Conservation (phyloP, 2,888 invertebrate genomes). For the Nezara viridula region DNA sequence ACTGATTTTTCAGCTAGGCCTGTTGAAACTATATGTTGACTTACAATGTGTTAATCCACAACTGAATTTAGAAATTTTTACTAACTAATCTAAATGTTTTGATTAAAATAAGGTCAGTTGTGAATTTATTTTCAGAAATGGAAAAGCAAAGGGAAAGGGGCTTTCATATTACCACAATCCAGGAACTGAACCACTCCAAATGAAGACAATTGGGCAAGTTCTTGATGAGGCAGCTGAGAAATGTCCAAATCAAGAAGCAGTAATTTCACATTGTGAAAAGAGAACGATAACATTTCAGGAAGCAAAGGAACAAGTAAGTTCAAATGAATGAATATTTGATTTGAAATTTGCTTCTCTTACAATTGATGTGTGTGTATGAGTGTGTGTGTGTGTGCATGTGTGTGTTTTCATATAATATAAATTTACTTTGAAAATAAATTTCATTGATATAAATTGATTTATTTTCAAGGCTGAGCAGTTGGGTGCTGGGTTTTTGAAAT, state of each 20-base stretch:
- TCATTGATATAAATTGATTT: background rate
- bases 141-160: background rate
- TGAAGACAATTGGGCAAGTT: background rate
- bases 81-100: background rate
- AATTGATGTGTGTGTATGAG: no score
- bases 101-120: background rate
- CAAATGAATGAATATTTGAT: background rate
- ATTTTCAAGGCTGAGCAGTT: conserved; percentile 60
- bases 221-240: conserved; percentile 22
- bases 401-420: no score
- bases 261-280: conserved; percentile 12
- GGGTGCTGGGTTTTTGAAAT: conserved; percentile 75
- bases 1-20: no score
- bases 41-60: no score
- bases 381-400: background rate
- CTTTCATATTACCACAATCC: conserved; percentile 22
- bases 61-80: no score
- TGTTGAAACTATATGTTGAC: no score
- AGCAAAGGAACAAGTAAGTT: conserved; percentile 19
- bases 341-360: background rate
- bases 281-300: background rate
- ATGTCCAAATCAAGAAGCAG: background rate
- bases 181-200: background rate
- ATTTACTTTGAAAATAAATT: background rate
- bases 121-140: conserved; percentile 19